A percentile compares a stretch with the other conserved stretches of the same genome.
These are phyloP conservation scores for Herpetotheres cachinnans DNA, from an alignment of 2,113 vertebrate genomes.

Conservation along the genomic window DNA sequence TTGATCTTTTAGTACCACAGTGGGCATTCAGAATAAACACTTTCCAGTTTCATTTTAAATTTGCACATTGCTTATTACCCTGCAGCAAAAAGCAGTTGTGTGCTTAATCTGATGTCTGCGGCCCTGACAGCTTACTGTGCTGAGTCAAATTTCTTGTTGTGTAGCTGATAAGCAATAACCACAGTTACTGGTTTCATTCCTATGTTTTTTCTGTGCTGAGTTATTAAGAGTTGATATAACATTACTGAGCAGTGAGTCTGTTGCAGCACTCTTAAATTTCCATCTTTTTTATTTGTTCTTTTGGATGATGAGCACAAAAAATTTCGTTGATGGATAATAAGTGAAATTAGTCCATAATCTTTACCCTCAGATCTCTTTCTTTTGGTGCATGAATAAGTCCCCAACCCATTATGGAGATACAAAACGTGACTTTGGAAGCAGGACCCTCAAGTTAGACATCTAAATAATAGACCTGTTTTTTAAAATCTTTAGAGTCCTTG, in stretches of 20 bases:
- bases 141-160: constrained; percentile 14
- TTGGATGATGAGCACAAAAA: not conserved
- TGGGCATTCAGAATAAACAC: not conserved
- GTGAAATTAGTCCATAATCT: not conserved
- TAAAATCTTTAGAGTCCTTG: constrained; percentile 21
- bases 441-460: constrained; percentile 42
- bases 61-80: not conserved
- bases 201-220: not conserved
- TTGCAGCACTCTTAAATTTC: not conserved
- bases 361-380: constrained; percentile 29
- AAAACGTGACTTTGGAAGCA: constrained; percentile 27
- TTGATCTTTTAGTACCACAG: not conserved
- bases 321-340: not conserved
- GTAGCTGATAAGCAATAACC: constrained; percentile 15
- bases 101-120: not conserved
- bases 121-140: constrained; percentile 3
- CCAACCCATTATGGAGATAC: constrained; percentile 16
- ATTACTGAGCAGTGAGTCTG: not conserved
- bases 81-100: not conserved
- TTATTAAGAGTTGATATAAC: not conserved
- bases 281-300: not conserved
- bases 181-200: not conserved
- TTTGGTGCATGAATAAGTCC: not conserved
- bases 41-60: not conserved
- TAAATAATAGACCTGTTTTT: constrained; percentile 50